Evolutionary conservation across 2,113 vertebrate species (phyloP).

Genomic region (Lanius collurio): DNA sequence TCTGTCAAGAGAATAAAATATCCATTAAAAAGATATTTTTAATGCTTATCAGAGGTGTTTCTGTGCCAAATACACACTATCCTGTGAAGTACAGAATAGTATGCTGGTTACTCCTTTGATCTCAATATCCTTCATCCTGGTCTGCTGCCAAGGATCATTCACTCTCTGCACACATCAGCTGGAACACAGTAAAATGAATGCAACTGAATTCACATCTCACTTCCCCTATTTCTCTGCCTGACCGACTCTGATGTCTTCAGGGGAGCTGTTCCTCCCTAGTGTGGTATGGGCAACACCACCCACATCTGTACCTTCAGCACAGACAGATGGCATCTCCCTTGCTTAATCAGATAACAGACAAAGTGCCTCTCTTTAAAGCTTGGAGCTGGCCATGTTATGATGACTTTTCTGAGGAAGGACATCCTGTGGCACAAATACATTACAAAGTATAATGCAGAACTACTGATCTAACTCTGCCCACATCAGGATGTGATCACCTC

Average conservation of each 20-base stretch:
- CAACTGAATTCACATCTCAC: conserved; percentile 18
- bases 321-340: not conserved
- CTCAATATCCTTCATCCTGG: conserved; percentile 43
- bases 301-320: not conserved
- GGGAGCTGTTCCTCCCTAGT: not conserved
- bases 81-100: conserved; percentile 31
- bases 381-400: not conserved
- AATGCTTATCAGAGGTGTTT: conserved; percentile 55
- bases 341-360: not conserved
- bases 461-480: not conserved
- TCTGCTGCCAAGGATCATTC: conserved; percentile 62
- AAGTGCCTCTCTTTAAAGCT: not conserved
- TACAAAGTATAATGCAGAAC: not conserved
- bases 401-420: conserved; percentile 28
- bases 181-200: conserved; percentile 12
- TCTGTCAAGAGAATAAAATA: conserved; percentile 56
- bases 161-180: conserved; percentile 17
- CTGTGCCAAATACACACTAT: conserved; percentile 53
- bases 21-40: conserved; percentile 65
- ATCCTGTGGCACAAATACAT: not conserved
- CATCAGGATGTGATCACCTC: not conserved
- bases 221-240: not conserved
- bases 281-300: not conserved
- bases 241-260: not conserved
- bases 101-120: conserved; percentile 60